phyloP scores from a whole-genome alignment of 2,888 invertebrate species.

The Dolichopus griseipennis region DNA sequence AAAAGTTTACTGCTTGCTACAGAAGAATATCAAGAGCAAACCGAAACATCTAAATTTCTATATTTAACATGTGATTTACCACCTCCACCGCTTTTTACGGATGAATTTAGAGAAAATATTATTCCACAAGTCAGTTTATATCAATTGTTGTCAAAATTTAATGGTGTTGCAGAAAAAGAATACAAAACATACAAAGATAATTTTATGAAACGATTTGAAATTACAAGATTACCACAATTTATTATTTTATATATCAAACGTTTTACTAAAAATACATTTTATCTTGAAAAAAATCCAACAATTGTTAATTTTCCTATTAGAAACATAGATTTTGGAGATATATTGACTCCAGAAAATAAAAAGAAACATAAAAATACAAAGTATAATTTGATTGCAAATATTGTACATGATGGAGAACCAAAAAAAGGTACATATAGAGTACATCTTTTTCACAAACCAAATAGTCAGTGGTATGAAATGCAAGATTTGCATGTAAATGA shows the following conservation, averaged over 20 bases:
- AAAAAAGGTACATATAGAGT: slow-evolving; percentile 89
- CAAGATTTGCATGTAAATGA: slow-evolving; percentile 97
- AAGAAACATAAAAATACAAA: slow-evolving; percentile 71
- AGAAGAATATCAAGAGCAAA: slow-evolving; percentile 78
- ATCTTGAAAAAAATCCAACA: slow-evolving; percentile 98
- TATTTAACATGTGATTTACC: slow-evolving; percentile 97
- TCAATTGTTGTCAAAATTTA: slow-evolving; percentile 90
- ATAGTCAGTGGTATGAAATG: slow-evolving; percentile 83
- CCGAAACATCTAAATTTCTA: slow-evolving; percentile 86
- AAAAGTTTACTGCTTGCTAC: slow-evolving; percentile 67
- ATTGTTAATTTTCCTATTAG: slow-evolving; percentile 99
- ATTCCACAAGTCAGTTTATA: slow-evolving; percentile 97
- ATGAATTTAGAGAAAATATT: slow-evolving; percentile 96
- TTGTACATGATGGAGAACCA: slow-evolving; percentile 97
- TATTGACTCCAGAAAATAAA: slow-evolving; percentile 76
- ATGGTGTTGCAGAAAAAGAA: slow-evolving; percentile 90
- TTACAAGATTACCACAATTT: slow-evolving; percentile 86
- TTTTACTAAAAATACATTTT: slow-evolving; percentile 98
- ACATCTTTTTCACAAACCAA: slow-evolving; percentile 83
- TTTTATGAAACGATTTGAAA: slow-evolving; percentile 92
- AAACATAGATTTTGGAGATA: slow-evolving; percentile 95
- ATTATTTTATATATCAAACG: slow-evolving; percentile 93
- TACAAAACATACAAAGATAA: slow-evolving; percentile 99
- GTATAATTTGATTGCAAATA: slow-evolving; percentile 97
- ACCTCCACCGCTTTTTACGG: slow-evolving; percentile 93